Evolutionary conservation across 2,797 vertebrate species (phyloP).

Genomic region (Tiaroga cobitis): DNA sequence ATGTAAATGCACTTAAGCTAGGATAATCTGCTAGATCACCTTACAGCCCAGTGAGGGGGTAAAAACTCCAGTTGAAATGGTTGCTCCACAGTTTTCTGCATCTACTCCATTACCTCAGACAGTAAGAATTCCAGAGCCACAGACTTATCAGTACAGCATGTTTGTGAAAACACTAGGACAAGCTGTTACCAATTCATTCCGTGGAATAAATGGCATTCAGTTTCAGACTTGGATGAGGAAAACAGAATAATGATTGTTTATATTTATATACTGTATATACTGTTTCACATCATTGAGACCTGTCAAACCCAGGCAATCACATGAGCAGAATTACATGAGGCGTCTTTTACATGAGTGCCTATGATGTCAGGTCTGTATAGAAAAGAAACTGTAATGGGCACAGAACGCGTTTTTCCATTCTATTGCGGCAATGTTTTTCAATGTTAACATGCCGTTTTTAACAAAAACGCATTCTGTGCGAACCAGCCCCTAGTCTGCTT

Average conservation of each 20-base stretch:
- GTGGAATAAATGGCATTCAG: slow-evolving; percentile 31
- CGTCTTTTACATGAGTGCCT: neutral
- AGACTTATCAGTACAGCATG: slow-evolving; percentile 39
- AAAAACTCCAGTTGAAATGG: neutral
- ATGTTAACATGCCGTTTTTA: neutral
- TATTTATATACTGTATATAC: slow-evolving; percentile 15
- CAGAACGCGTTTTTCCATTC: neutral
- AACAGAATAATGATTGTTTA: neutral
- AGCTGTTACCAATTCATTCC: slow-evolving; percentile 13
- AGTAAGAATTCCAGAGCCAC: slow-evolving; percentile 33
- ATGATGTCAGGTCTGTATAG: neutral
- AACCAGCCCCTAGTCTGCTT: neutral
- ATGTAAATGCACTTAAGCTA: neutral
- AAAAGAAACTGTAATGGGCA: neutral
- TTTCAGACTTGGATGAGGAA: neutral
- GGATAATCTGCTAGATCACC: slow-evolving; percentile 10
- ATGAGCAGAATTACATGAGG: neutral
- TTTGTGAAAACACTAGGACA: slow-evolving; percentile 45
- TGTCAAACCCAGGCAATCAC: neutral
- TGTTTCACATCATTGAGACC: neutral
- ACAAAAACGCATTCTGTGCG: neutral
- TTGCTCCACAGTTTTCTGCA: slow-evolving; percentile 11
- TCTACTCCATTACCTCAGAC: slow-evolving; percentile 44
- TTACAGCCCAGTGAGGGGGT: neutral
- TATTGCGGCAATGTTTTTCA: neutral